Conservation (phyloP, 2,113 vertebrate genomes). For the Petromus typicus region DNA sequence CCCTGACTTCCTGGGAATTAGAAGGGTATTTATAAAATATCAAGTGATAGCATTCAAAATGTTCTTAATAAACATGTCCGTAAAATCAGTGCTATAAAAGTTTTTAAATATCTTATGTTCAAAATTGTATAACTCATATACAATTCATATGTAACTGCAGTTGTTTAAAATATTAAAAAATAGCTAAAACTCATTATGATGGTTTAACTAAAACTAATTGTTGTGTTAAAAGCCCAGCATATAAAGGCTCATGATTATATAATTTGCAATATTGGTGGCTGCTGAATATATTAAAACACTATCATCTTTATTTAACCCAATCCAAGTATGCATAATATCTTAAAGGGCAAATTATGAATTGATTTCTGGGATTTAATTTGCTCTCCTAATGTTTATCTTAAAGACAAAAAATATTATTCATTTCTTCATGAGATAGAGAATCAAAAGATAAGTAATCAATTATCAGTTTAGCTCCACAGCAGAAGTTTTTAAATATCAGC, state of each 20-base stretch:
- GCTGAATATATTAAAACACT: background rate
- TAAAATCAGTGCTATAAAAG: background rate
- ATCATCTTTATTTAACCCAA: background rate
- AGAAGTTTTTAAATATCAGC: slow-evolving; percentile 38
- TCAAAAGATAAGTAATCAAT: background rate
- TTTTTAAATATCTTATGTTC: background rate
- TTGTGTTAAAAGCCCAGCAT: background rate
- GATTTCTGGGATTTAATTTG: slow-evolving; percentile 24
- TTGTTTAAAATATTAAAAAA: slow-evolving; percentile 32
- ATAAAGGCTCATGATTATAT: background rate
- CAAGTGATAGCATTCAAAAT: background rate
- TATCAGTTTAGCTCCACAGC: background rate
- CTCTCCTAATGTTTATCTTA: background rate
- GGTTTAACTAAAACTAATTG: background rate
- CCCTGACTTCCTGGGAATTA: background rate
- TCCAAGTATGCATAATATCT: background rate
- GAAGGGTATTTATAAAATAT: slow-evolving; percentile 17
- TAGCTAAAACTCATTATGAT: background rate
- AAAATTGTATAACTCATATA: slow-evolving; percentile 1
- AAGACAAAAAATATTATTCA: slow-evolving; percentile 45
- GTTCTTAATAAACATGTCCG: slow-evolving; percentile 14
- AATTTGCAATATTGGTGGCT: background rate
- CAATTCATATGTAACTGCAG: slow-evolving; percentile 3
- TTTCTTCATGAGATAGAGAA: background rate
- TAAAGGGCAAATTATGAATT: slow-evolving; percentile 19